Conservation (phyloP, 1,140 invertebrate genomes). For the Bombus sibiricus region DNA sequence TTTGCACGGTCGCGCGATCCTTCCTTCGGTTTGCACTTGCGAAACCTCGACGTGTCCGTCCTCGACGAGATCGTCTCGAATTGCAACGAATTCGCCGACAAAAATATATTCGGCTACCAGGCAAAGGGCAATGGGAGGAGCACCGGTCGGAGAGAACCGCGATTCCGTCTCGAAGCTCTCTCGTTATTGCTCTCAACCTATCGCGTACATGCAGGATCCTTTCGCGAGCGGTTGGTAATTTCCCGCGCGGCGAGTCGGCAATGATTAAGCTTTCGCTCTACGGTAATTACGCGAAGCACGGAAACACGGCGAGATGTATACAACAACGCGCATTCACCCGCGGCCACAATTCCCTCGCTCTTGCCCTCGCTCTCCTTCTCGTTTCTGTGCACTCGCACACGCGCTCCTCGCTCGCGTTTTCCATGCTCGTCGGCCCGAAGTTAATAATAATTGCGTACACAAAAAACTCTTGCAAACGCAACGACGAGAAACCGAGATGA, state of each 20-base stretch:
- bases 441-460: constrained; percentile 64
- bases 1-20: background rate
- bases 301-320: constrained; percentile 43
- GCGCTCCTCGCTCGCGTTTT: background rate
- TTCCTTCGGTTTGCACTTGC: no score
- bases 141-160: background rate
- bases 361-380: background rate
- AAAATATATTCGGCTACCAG: background rate
- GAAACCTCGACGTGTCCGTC: no score
- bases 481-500: constrained; percentile 19
- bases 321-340: constrained; percentile 51
- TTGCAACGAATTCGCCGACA: no score
- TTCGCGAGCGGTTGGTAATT: constrained; percentile 62
- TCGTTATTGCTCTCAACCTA: constrained; percentile 56
- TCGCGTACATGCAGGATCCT: constrained; percentile 54
- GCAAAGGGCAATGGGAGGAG: no score
- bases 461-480: constrained; percentile 45
- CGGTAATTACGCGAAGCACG: constrained; percentile 62
- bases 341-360: constrained; percentile 15
- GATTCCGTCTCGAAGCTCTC: constrained; percentile 15
- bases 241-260: constrained; percentile 61
- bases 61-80: no score
- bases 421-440: constrained; percentile 9
- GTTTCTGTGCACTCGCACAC: background rate
- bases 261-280: constrained; percentile 64